Base-by-base conservation (phyloP, 1,140 invertebrate genomes). In the Brachionus asplanchnoidis region DNA sequence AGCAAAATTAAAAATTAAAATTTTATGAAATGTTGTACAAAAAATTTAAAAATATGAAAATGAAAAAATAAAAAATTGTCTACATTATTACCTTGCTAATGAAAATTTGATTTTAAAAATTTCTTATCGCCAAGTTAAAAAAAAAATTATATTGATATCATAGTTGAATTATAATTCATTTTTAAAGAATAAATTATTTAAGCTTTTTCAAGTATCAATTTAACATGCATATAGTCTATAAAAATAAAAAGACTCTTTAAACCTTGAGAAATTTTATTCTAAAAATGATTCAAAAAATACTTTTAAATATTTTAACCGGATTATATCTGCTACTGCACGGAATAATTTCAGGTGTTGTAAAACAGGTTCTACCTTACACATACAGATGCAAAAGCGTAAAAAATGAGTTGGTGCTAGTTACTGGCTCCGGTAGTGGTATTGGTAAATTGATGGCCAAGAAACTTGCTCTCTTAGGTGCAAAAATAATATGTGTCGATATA, bases 401-500 rank as follows among this genome's bases (percentile, higher is more conserved):
- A 50, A 94, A 93, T 1, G 93, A 96, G 88, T 92, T 96, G 40
- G 93, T 95, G 3, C 90, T 98, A 7, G 92, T 97, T 1, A 97
- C 96, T 0, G 96, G 96, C 85, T 11, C 86, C 89, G 89, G 88
- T 14, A 94, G 94, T 73, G 97, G 96, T 14, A 93, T 98, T 32
- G 97, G 97, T 26, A 92, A 94, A 84, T 92, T 95, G 75, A 89
- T 97, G 84, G 93, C 95, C 0, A 88, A 94, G 0, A 93, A 93
- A 86, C 92, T 97, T 86, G 94, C 94, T 6, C 92, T 93, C 85
- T 90, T 94, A 14, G 94, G 95, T 79, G 93, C 92, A 83, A 92
- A 97, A 17, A 93, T 98, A 11, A 91, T 96, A 40, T 97, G 95
- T 95, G 96, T 82, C 17, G 79, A 82, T 66, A 44, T 65, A 65